These are phyloP conservation scores for Orchesellides sinensis DNA, from an alignment of 2,888 invertebrate species.

Conservation along the genomic window DNA sequence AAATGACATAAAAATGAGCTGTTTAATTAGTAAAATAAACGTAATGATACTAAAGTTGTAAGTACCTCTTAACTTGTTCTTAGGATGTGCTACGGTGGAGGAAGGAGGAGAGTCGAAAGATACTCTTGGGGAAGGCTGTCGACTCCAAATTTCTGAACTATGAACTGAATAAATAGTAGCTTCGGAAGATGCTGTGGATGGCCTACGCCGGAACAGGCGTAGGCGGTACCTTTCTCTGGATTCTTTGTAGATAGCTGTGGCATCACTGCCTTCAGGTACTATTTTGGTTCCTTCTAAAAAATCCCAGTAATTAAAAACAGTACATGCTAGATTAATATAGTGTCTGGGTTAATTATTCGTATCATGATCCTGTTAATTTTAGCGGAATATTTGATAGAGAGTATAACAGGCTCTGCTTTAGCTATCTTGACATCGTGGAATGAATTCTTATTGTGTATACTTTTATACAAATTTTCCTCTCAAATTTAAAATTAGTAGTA, in stretches of 20 bases:
- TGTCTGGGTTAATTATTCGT: too few relatives aligned
- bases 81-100: too few relatives aligned
- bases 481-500: too few relatives aligned
- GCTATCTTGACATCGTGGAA: too few relatives aligned
- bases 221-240: constrained; percentile 39
- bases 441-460: too few relatives aligned
- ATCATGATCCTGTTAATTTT: too few relatives aligned
- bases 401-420: too few relatives aligned
- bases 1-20: background rate
- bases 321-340: background rate
- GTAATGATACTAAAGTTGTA: background rate
- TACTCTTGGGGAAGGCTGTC: background rate
- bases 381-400: too few relatives aligned
- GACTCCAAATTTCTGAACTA: constrained; percentile 57
- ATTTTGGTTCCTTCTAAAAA: constrained; percentile 41
- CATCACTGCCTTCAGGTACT: constrained; percentile 32
- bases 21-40: background rate
- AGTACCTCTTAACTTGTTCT: constrained; percentile 11
- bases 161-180: constrained; percentile 54
- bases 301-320: background rate
- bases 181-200: constrained; percentile 40
- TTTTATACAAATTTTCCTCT: too few relatives aligned
- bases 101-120: background rate
- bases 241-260: background rate
- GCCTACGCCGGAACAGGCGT: constrained; percentile 29